phyloP scores from a whole-genome alignment of 2,113 vertebrate species.

The Pachycephala philippinensis region DNA sequence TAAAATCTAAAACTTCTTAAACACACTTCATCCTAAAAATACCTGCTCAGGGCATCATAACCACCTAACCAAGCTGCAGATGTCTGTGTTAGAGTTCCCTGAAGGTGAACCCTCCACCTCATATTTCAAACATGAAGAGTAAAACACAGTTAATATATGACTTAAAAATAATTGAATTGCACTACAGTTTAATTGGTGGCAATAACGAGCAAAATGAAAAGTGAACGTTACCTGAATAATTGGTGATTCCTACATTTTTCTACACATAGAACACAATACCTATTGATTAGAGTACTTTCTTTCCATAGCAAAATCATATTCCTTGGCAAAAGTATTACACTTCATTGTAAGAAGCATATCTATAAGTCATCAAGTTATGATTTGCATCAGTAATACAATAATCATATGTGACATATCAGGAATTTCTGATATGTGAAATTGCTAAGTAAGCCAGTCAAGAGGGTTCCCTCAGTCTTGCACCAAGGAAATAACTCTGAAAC shows the following conservation, averaged over 20 bases:
- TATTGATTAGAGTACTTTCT: background rate
- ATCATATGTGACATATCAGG: background rate
- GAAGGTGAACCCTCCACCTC: background rate
- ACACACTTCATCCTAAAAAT: background rate
- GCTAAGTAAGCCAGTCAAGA: background rate
- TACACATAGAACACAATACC: background rate
- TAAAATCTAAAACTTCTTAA: background rate
- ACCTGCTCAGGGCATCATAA: background rate
- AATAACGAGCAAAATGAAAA: background rate
- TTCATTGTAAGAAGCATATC: background rate
- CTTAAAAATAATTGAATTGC: background rate
- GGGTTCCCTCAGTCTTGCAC: background rate
- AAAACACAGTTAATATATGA: background rate
- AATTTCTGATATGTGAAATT: background rate
- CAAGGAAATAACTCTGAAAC: background rate
- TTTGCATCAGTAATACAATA: background rate
- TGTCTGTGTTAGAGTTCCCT: background rate
- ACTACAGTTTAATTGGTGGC: background rate
- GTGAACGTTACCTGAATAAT: background rate
- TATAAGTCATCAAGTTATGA: background rate
- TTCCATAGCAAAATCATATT: background rate
- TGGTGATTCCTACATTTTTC: background rate
- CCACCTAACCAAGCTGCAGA: background rate
- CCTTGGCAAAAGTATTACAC: background rate
- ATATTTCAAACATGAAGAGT: background rate